Base-by-base conservation (phyloP, 2,113 vertebrate genomes). In the Oreochromis aureus region DNA sequence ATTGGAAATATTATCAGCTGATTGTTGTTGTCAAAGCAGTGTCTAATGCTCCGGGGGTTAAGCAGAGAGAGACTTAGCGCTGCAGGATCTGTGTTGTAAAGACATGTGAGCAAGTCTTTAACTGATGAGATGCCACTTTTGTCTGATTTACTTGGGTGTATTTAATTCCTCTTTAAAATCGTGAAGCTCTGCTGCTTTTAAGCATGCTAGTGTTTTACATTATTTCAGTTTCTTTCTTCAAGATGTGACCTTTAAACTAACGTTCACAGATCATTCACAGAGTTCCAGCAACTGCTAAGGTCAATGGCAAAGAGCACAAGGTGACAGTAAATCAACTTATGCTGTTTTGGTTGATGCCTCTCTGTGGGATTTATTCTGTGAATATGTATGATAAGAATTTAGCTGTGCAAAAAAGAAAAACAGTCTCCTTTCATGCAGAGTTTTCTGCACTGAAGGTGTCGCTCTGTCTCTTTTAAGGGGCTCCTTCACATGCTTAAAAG, bases 1-100 rank as follows among this genome's bases (percentile, higher is more conserved):
- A 92, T 89, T 81, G 83, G 85, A 22, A 48, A 48, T 48, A n/a
- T 88, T 82, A 76, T 91, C 92, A 89, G 91, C 85, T 93, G 94
- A 92, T 81, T 80, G 56, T 19, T 66, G 80, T 91, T 93, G 81
- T 89, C 82, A 88, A 71, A 86, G 55, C 87, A 76, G 76, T 2
- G 39, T 30, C n/a, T 89, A 87, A 89, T 86, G 61, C 9, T 3
- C 32, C 15, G 19, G 44, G 90, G 89, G 91, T 90, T 48, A 89
- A 87, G 90, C 89, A 89, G 58, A 51, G 34, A 10, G 39, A 15
- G 5, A 48, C 85, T 83, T 19, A 58, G 76, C 7, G 7, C 19
- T 34, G 19, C 16, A 39, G 39, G 63, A 87, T 73, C 0, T 84
- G 6, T 66, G 27, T 39, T 22, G 76, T 30, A 32, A 48, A 61